Percentiles rank a stretch among this genome's conserved stretches.
Conservation (phyloP, 2,113 vertebrate genomes). For the Chitala chitala region DNA sequence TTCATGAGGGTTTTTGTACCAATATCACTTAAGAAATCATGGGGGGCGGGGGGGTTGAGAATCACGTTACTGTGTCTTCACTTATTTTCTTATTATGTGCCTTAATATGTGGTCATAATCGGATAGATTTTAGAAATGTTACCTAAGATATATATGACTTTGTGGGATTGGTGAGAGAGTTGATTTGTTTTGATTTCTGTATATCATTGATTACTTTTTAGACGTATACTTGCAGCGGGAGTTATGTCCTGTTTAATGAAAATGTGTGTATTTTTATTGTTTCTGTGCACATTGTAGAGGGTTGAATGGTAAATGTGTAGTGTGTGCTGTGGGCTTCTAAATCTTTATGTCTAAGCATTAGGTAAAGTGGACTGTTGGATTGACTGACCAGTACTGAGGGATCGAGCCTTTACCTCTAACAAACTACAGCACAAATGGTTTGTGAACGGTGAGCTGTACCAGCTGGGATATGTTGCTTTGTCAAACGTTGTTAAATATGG, state of each 20-base stretch:
- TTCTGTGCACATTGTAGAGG: constrained; percentile 45
- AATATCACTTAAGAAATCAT: constrained; percentile 64
- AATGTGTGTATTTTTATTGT: constrained; percentile 53
- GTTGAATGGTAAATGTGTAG: constrained; percentile 30
- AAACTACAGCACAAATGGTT: neutral
- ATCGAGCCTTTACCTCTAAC: neutral
- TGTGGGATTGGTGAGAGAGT: constrained; percentile 61
- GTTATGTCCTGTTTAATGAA: constrained; percentile 44
- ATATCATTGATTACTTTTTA: too few species aligned
- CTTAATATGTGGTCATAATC: constrained; percentile 75
- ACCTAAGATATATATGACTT: constrained; percentile 62
- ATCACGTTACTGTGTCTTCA: constrained; percentile 71
- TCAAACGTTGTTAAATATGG: neutral
- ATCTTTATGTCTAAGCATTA: neutral
- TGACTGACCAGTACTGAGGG: neutral
- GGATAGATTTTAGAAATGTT: constrained; percentile 65
- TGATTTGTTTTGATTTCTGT: constrained; percentile 41
- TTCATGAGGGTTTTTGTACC: constrained; percentile 71
- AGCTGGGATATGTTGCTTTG: neutral
- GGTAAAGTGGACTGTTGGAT: neutral
- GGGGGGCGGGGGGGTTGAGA: constrained; percentile 44
- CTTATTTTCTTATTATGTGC: constrained; percentile 78
- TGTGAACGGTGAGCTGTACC: neutral
- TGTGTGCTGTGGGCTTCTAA: constrained; percentile 37
- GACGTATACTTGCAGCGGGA: constrained; percentile 33